These are phyloP conservation scores for Drosophila novamexicana DNA, from an alignment of 1,140 invertebrate genomes.

Conservation along the genomic window DNA sequence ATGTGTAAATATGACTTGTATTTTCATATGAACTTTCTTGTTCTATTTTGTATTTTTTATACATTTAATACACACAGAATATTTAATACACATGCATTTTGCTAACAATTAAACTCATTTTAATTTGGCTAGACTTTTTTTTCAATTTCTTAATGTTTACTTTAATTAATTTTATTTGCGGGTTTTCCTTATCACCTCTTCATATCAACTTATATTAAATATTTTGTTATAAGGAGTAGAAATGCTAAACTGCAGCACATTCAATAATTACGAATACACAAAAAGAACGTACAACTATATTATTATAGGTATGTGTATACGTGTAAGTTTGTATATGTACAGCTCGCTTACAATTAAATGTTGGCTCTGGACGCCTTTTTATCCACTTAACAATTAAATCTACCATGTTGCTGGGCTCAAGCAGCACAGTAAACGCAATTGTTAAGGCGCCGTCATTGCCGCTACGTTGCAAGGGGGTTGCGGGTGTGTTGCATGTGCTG, in stretches of 20 bases:
- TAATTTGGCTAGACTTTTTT: conserved; percentile 48
- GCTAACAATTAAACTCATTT: conserved; percentile 45
- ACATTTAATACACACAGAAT: conserved; percentile 39
- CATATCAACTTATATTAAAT: conserved; percentile 12
- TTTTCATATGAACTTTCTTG: conserved; percentile 18
- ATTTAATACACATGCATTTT: conserved; percentile 41
- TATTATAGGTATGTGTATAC: conserved; percentile 13
- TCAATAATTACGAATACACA: conserved; percentile 13
- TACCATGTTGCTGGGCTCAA: conserved; percentile 80
- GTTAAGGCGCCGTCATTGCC: conserved; percentile 28
- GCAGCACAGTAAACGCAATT: conserved; percentile 79
- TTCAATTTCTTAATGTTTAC: conserved; percentile 1
- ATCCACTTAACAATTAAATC: conserved; percentile 62
- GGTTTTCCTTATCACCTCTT: conserved; percentile 32
- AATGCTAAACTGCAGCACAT: conserved; percentile 20
- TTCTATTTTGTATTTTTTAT: conserved; percentile 30
- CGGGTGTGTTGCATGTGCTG: background rate
- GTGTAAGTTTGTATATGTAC: conserved; percentile 36
- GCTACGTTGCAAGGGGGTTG: conserved; percentile 60
- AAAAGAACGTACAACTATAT: conserved; percentile 14
- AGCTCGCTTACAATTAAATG: conserved; percentile 32
- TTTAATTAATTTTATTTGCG: conserved; percentile 30
- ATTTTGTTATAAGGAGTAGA: background rate
- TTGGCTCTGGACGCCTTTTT: conserved; percentile 19
- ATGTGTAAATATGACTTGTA: conserved; percentile 16